Evolutionary conservation across 2,888 invertebrate genomes (phyloP), one percentile per base, ranked within the genome.

Genomic region (Leucozona laternaria): DNA sequence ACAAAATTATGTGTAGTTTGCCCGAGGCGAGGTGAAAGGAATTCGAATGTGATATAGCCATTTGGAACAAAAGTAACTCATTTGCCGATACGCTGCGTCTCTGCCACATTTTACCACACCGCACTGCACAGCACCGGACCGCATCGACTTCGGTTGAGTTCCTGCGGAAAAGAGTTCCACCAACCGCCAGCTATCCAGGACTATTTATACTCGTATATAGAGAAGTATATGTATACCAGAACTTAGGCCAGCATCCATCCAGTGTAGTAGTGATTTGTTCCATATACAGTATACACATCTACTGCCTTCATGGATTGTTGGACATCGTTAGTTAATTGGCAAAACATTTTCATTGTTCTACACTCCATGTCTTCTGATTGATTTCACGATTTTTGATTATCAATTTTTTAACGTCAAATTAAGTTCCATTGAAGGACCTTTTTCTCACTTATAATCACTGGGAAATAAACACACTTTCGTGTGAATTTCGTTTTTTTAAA

Each of bases 321-420:
- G 57, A 40, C 53, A 60, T 57, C 70, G 60, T 75, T 64, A 75
- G 79, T 60, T 84, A 84, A 84, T 84, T 84, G 78, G 83, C 70
- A 75, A 84, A 79, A 79, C 79, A 75, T 60, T 83, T 70, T 75
- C 73, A 83, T 83, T 79, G 78, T 81, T 70, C 31, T 57, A 57
- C 57, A 34, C 57, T 57, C 31, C 0, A 17, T 11, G 31, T 57
- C 11, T 11, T 17, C 2, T 34, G 31, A 57, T 57, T 57, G 17
- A 17, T 0, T n/a, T n/a, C 7, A 7, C 1, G 0, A 6, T 2
- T n/a, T n/a, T 45, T 3, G 17, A 1, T 37, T 8, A 31, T 8
- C 31, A 31, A 31, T 31, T 31, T 31, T 8, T n/a, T n/a, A n/a
- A n/a, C n/a, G n/a, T n/a, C n/a, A n/a, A n/a, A n/a, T n/a, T n/a